Base-by-base conservation (phyloP, 2,888 invertebrate species). In the Drosophila hamatofila region DNA sequence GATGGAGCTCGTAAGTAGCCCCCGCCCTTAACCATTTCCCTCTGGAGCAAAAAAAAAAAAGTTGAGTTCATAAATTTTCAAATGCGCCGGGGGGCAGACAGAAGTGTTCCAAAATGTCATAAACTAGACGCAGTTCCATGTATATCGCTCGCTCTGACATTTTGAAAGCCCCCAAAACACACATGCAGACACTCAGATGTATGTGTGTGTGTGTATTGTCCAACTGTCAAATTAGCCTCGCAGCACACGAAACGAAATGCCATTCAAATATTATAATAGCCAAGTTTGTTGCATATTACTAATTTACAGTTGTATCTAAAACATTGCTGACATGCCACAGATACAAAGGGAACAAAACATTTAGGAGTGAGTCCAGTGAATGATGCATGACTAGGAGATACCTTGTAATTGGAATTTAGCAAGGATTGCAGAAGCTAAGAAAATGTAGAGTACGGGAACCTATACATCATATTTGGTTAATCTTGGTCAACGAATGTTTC, bases 141-240 rank as follows among this genome's bases (percentile, higher is more conserved):
- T 59, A 65, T 59, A 48, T 60, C 41, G 58, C 39, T 57, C 23
- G 57, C 54, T 81, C 72, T 76, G 81, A 81, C 79, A 80, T 72
- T 81, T 87, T 87, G 82, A 84, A 88, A 83, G 88, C 88, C 83
- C 67, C 35, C 35, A 37, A 37, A 2, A 37, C 35, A 14, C 18
- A 33, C 25, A 33, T 3, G 25, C 9, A 46, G n/a, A 41, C 63
- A 76, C 72, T 81, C 82, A 70, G 64, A 73, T 69, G 52, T 56
- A 41, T 18, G 33, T 44, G 51, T 39, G 21, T 57, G 56, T 51
- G 59, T 58, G 33, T 67, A 49, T 68, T 76, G 64, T 64, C 63
- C 72, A 85, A 85, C 85, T 85, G 85, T 85, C 85, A 89, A 84
- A 85, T 89, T 85, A 85, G 85, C 75, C 74, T 63, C 71, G 78